Base-by-base conservation (phyloP, 2,113 vertebrate species). In the Ia io region DNA sequence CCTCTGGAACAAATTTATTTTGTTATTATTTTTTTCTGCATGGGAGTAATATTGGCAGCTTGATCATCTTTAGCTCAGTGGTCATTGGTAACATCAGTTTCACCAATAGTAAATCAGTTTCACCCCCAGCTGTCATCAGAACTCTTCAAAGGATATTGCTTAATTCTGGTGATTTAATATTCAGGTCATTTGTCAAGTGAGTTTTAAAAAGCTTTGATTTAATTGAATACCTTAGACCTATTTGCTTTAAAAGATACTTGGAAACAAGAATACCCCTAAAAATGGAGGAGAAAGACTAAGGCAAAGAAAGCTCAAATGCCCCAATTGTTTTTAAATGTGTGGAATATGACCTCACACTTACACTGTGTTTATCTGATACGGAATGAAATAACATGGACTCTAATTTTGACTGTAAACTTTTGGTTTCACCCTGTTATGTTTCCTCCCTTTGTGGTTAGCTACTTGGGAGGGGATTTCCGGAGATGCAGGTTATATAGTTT, bases 381-480 rank as follows among this genome's bases (percentile, higher is more conserved):
- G 32, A 90, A 25, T 6, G n/a, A 56, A 40, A 42, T 59, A 37
- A 65, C 9, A 28, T 32, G 69, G 86, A 69, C 79, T 49, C 59
- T 84, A 44, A 71, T 76, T 95, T 89, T 76, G 67, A 77, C 88
- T 92, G 71, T 51, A 93, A 84, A 88, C 88, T 92, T 96, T 95
- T 95, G 78, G 94, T 97, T 97, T 96, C 91, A 89, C 87, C 42
- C 23, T 95, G 69, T 40, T 92, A 44, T 84, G 65, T 87, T 97
- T 97, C 97, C 97, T 97, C 92, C 59, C 97, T 95, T 95, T 97
- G 97, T 97, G 97, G 97, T 97, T 95, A 95, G 84, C 96, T 77
- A 14, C 93, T 92, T 96, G 96, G 97, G 96, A 97, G 97, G 97
- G 97, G 96, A 94, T 93, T 97, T 97, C 97, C 96, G 56, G 97